These are phyloP conservation scores for Pogoniulus pusillus DNA, from an alignment of 2,797 vertebrate species.

Conservation along the genomic window DNA sequence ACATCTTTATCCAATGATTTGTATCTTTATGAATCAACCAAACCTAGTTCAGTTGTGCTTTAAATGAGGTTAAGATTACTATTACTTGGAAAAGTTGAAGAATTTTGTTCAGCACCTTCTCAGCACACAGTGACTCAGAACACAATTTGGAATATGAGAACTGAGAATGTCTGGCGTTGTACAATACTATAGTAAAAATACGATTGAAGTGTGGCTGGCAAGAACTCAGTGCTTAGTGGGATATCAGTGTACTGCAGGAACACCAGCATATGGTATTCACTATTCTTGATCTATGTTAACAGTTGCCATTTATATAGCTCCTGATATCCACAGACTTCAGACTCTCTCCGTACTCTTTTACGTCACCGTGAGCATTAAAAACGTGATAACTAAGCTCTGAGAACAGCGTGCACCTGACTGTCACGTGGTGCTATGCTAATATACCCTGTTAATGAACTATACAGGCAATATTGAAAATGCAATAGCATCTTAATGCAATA, in stretches of 20 bases:
- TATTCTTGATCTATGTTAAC: not conserved
- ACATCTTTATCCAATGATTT: not conserved
- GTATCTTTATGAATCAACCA: not conserved
- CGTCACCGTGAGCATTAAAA: not conserved
- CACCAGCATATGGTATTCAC: not conserved
- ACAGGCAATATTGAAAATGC: conserved; percentile 36
- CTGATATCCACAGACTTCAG: not conserved
- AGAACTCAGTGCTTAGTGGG: not conserved
- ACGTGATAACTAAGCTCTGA: not conserved
- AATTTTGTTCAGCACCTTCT: not conserved
- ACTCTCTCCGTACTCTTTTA: not conserved
- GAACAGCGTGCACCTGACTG: not conserved
- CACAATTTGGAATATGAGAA: not conserved
- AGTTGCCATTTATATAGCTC: not conserved
- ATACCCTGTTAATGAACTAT: conserved; percentile 49
- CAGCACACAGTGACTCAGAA: not conserved
- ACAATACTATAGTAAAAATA: not conserved
- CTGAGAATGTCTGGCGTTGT: not conserved
- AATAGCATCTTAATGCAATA: conserved; percentile 55
- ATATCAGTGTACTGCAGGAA: not conserved
- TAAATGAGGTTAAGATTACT: not conserved
- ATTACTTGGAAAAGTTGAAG: not conserved
- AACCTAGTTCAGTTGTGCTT: not conserved
- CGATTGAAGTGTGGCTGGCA: not conserved
- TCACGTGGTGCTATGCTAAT: not conserved